These are phyloP conservation scores for Nerophis ophidion DNA, from an alignment of 2,113 vertebrate genomes.

Conservation along the genomic window DNA sequence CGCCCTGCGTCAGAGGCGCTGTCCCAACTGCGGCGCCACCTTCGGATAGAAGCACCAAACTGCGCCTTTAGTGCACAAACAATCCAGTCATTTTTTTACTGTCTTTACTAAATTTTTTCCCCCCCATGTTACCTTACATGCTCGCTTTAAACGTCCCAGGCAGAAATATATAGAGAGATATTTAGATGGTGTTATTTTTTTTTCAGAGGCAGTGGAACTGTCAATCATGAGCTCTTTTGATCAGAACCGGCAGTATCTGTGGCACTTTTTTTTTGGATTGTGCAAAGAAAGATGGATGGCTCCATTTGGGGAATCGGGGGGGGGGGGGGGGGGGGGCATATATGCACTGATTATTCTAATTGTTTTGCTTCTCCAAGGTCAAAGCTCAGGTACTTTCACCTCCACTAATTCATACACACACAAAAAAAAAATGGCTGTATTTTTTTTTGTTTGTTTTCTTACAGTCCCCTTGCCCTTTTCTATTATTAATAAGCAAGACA, in stretches of 20 bases:
- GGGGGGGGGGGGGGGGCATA: no score
- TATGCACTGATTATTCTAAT: conserved; percentile 53
- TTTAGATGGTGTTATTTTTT: conserved; percentile 20
- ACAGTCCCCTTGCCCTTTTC: not conserved
- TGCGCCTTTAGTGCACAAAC: not conserved
- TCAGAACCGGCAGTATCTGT: conserved; percentile 10
- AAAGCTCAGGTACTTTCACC: conserved; percentile 9
- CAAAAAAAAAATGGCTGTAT: not conserved
- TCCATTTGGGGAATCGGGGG: no score
- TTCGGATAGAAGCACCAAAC: conserved; percentile 83
- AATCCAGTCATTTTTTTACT: conserved; percentile 25
- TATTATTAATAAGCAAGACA: not conserved
- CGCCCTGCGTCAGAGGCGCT: conserved; percentile 90
- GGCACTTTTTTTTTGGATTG: conserved; percentile 9
- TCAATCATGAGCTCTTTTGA: conserved; percentile 6
- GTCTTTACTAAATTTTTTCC: conserved; percentile 22
- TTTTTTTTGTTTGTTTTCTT: no score
- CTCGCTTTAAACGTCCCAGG: conserved; percentile 44
- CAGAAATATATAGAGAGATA: conserved; percentile 21
- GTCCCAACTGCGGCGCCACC: conserved; percentile 93
- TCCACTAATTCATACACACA: not conserved
- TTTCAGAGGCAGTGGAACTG: conserved; percentile 9
- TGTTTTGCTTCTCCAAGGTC: not conserved
- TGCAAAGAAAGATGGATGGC: conserved; percentile 16
- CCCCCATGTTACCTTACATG: conserved; percentile 18